Evolutionary conservation across 2,888 invertebrate species (phyloP).

Genomic region (Graphium colonna): DNA sequence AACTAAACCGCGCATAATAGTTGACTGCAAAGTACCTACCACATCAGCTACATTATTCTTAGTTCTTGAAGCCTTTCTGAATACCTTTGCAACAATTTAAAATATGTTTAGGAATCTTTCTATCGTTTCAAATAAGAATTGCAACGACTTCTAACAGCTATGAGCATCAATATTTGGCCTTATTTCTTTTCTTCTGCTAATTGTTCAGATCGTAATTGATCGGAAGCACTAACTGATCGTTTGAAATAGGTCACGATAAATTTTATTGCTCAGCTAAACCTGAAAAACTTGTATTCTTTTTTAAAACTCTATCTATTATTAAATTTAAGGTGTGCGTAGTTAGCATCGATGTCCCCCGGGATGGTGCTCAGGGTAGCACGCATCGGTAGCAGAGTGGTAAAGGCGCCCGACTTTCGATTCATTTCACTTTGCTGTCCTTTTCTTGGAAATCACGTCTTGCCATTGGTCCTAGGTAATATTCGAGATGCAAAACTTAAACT

Average conservation of each 20-base stretch:
- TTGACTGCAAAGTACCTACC: too few species aligned
- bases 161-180: slow-evolving; percentile 15
- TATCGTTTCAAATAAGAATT: slow-evolving; percentile 21
- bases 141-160: slow-evolving; percentile 23
- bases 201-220: not conserved
- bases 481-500: too few species aligned
- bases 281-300: not conserved
- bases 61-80: too few species aligned
- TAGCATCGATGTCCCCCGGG: too few species aligned
- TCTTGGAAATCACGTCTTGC: too few species aligned
- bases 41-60: too few species aligned
- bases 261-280: not conserved
- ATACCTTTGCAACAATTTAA: not conserved
- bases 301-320: not conserved
- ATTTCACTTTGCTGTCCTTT: too few species aligned
- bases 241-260: not conserved
- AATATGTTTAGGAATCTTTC: slow-evolving; percentile 20
- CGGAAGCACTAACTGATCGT: not conserved
- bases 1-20: too few species aligned
- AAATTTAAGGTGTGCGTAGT: not conserved
- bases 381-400: too few species aligned
- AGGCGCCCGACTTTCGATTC: too few species aligned
- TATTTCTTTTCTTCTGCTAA: not conserved
- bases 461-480: too few species aligned
- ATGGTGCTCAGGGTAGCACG: too few species aligned